Evolutionary conservation across 2,797 vertebrate genomes (phyloP).

Genomic region (Acanthurus leucopareius): DNA sequence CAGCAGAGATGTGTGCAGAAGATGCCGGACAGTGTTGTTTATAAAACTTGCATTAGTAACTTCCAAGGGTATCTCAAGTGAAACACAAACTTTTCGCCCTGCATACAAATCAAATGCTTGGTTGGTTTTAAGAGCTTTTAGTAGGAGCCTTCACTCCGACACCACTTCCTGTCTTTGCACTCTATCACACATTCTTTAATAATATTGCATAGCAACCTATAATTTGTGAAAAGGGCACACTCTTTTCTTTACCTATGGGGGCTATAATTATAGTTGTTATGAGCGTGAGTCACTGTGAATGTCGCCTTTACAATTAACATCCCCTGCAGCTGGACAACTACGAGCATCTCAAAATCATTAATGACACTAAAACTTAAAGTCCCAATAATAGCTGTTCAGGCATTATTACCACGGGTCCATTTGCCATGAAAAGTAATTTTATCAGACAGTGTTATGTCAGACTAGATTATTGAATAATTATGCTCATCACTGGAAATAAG

Average conservation of each 20-base stretch:
- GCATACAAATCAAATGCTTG: conserved; percentile 25
- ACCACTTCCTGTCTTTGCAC: conserved; percentile 36
- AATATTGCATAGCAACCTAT: conserved; percentile 64
- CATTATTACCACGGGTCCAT: conserved; percentile 49
- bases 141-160: conserved; percentile 17
- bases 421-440: conserved; percentile 49
- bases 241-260: conserved; percentile 53
- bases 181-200: conserved; percentile 70
- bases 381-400: conserved; percentile 40
- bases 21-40: conserved; percentile 42
- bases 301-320: conserved; percentile 62
- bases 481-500: conserved; percentile 21
- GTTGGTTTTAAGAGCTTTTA: conserved; percentile 46
- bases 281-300: conserved; percentile 68
- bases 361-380: conserved; percentile 53
- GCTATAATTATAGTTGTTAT: conserved; percentile 75
- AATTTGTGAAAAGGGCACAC: conserved; percentile 68
- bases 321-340: conserved; percentile 50
- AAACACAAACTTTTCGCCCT: conserved; percentile 43
- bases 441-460: conserved; percentile 27
- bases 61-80: conserved; percentile 65
- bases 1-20: conserved; percentile 30
- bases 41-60: conserved; percentile 55
- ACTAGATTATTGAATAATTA: conserved; percentile 20
- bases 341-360: conserved; percentile 58